Base-by-base conservation (phyloP, 2,113 vertebrate species). In the Cromileptes altivelis region DNA sequence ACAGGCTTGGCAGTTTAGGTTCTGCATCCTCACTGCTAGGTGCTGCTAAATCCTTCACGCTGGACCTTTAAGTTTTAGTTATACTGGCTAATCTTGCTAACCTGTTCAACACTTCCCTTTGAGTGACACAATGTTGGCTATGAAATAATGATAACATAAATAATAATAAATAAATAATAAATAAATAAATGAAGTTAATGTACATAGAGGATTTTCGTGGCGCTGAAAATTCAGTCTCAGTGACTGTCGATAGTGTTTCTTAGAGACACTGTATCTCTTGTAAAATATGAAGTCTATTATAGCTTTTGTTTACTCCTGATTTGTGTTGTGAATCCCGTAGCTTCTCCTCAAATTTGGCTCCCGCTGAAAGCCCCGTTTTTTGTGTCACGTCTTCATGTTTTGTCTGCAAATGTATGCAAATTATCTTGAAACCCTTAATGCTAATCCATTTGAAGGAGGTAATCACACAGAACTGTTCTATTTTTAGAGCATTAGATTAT, bases 401-500 rank as follows among this genome's bases (percentile, higher is more conserved):
- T 58, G 12, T 65, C 56, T 47, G 25, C 52, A 70, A 18, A 15
- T 19, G 9, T 76, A 74, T 86, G 81, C 67, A 78, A 84, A 90
- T 81, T 3, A 62, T 13, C 70, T 33, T 53, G 21, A 87, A 72
- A 60, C 9, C 42, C 57, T 47, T 75, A 13, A 50, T 69, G 56
- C 69, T 76, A 76, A 88, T 80, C 19, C 64, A 57, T 73, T 55
- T 62, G n/a, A 75, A 49, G 49, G 72, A 74, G 23, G 17, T 49
- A 18, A 37, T 70, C 23, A 47, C 47, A 82, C 42, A 60, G 19
- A 49, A 13, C 17, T 27, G 5, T 50, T 82, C 45, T 84, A 73
- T 84, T 88, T 81, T 70, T 80, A 78, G 56, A 72, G 53, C 12
- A 11, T 23, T 52, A 17, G 15, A 49, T 45, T 58, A 37, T 74